These are phyloP conservation scores for Corythornis madagascariensis DNA, from an alignment of 2,113 vertebrate species.

Conservation along the genomic window DNA sequence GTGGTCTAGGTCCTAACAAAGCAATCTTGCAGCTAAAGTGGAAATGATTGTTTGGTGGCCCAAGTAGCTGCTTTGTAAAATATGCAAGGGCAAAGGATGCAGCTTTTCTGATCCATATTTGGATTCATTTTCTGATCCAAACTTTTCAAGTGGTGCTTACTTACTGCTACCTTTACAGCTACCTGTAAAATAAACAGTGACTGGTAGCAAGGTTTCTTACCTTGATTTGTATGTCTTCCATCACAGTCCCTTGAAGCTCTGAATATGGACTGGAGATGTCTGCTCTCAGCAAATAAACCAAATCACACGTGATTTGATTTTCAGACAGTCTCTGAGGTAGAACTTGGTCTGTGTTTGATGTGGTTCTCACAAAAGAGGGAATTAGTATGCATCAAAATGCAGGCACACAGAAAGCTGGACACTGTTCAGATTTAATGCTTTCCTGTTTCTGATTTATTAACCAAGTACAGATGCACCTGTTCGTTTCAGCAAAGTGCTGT, in stretches of 20 bases:
- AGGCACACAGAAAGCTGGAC: constrained; percentile 21
- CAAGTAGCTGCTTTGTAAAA: background rate
- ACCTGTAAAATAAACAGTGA: background rate
- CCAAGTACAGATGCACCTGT: constrained; percentile 12
- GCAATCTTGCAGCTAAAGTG: background rate
- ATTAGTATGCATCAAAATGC: constrained; percentile 31
- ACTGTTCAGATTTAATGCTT: constrained; percentile 19
- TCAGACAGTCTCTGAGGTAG: background rate
- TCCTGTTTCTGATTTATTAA: constrained; percentile 44
- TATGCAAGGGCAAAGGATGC: background rate
- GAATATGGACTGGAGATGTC: background rate
- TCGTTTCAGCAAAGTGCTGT: background rate
- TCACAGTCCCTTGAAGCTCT: background rate
- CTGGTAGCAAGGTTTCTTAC: background rate
- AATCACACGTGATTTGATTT: background rate
- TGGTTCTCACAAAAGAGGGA: background rate
- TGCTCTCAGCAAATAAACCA: background rate
- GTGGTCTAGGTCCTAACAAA: background rate
- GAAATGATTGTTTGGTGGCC: background rate
- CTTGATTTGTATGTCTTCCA: background rate
- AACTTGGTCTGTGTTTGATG: constrained; percentile 3
- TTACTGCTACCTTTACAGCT: background rate
- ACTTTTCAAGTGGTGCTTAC: background rate
- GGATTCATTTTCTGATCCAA: background rate
- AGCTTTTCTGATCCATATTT: background rate